Percentiles rank a stretch among this genome's conserved stretches.
These are phyloP conservation scores for Ormyrus nitidulus DNA, from an alignment of 2,888 invertebrate genomes.

Conservation along the genomic window DNA sequence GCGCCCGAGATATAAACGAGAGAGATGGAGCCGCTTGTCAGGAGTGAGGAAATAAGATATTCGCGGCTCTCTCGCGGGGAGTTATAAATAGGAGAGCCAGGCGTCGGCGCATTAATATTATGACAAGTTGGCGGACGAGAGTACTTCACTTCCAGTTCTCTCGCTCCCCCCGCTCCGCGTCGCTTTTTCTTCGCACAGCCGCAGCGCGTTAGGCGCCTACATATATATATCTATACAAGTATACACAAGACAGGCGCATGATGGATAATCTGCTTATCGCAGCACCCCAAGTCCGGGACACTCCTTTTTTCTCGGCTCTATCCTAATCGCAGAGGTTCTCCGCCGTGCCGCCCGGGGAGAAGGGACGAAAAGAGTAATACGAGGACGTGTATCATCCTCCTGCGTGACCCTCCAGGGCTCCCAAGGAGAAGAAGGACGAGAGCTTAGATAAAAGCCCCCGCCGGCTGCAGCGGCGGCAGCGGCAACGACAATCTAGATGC, in stretches of 20 bases:
- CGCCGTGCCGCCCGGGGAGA: not conserved
- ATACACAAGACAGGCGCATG: conserved; percentile 64
- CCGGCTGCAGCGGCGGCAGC: not conserved
- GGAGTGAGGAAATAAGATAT: conserved; percentile 48
- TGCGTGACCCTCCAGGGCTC: not conserved
- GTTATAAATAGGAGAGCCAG: conserved; percentile 62
- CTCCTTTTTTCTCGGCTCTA: conserved; percentile 34
- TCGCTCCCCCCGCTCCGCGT: not conserved
- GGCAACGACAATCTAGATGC: conserved; percentile 32
- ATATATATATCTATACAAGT: conserved; percentile 30
- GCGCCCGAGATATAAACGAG: not conserved
- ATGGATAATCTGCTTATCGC: conserved; percentile 69
- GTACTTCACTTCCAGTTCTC: conserved; percentile 56
- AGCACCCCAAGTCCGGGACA: conserved; percentile 32
- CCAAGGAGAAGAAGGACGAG: not conserved
- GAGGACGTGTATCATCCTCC: conserved; percentile 44
- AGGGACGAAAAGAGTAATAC: conserved; percentile 46
- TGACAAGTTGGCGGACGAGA: conserved; percentile 65
- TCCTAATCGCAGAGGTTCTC: conserved; percentile 35
- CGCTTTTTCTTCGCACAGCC: conserved; percentile 51
- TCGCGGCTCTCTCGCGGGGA: conserved; percentile 24
- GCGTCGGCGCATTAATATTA: conserved; percentile 60
- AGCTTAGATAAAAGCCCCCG: conserved; percentile 15
- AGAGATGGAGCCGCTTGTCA: not conserved
- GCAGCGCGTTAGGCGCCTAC: not conserved